Percentiles rank a stretch among this genome's conserved stretches.
These are phyloP conservation scores for Bombyx mandarina DNA, from an alignment of 1,140 invertebrate genomes.

Conservation along the genomic window DNA sequence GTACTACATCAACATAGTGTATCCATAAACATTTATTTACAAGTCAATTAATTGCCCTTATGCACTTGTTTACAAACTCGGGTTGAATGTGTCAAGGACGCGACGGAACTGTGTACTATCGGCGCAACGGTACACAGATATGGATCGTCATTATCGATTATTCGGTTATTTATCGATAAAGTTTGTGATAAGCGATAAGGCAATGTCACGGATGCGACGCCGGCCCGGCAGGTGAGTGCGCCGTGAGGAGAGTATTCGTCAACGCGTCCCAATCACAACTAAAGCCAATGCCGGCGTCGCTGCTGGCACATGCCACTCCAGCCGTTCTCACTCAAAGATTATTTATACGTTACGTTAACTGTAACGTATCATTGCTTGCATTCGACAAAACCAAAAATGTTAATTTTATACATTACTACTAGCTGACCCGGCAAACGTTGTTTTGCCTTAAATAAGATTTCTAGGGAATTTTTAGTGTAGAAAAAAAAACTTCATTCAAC, in stretches of 20 bases:
- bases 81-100: slow-evolving; percentile 25
- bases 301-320: slow-evolving; percentile 43
- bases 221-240: slow-evolving; percentile 27
- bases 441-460: too few relatives aligned
- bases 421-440: too few relatives aligned
- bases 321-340: slow-evolving; percentile 31
- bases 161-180: slow-evolving; percentile 38
- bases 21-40: slow-evolving; percentile 16
- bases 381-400: slow-evolving; percentile 25
- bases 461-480: too few relatives aligned
- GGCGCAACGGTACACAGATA: slow-evolving; percentile 5
- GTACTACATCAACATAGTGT: slow-evolving; percentile 28
- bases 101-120: slow-evolving; percentile 9
- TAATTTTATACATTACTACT: slow-evolving; percentile 8
- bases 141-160: slow-evolving; percentile 32
- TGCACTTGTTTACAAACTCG: slow-evolving; percentile 4
- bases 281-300: slow-evolving; percentile 34
- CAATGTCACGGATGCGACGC: slow-evolving; percentile 49
- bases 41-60: slow-evolving; percentile 4
- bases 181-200: slow-evolving; percentile 48
- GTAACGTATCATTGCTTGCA: slow-evolving; percentile 24
- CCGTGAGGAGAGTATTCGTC: slow-evolving; percentile 50
- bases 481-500: too few relatives aligned
- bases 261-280: slow-evolving; percentile 58
- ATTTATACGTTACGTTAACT: slow-evolving; percentile 30